phyloP scores from a whole-genome alignment of 2,888 invertebrate species.

The Hypsopygia costalis region DNA sequence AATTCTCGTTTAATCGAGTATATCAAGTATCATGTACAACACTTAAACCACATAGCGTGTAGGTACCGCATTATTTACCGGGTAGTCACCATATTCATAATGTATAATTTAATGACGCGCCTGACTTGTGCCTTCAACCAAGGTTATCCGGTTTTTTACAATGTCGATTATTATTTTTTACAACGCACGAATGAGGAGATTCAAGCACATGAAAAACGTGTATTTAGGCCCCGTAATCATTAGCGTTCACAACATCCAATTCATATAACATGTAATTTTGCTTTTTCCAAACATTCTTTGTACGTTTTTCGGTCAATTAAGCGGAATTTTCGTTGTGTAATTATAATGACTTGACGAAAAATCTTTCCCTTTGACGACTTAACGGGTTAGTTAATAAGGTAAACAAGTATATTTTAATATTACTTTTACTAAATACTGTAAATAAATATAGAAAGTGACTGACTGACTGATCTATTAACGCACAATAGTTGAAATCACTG shows the following conservation, averaged over 20 bases:
- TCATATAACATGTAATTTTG: constrained; percentile 1
- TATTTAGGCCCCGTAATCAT: constrained; percentile 8
- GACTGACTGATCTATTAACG: too few relatives aligned
- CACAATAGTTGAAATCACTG: too few relatives aligned
- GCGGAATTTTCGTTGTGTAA: neutral
- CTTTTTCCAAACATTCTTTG: neutral
- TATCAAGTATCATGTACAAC: too few relatives aligned
- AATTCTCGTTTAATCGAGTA: too few relatives aligned
- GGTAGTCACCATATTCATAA: constrained; percentile 2
- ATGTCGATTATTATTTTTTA: constrained; percentile 34
- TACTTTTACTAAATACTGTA: too few relatives aligned
- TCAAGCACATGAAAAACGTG: constrained; percentile 9
- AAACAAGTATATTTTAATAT: too few relatives aligned
- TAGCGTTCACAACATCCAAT: constrained; percentile 3
- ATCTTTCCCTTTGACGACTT: too few relatives aligned
- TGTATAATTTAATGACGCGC: constrained; percentile 16
- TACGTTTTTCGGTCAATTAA: neutral
- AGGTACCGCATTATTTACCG: neutral
- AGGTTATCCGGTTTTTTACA: constrained; percentile 52
- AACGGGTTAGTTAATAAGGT: too few relatives aligned
- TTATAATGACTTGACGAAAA: too few relatives aligned
- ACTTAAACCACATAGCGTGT: neutral
- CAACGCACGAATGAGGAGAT: constrained; percentile 9
- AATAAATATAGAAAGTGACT: too few relatives aligned
- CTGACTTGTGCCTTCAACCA: constrained; percentile 27